Evolutionary conservation across 1,140 invertebrate genomes (phyloP), one percentile per base, ranked within the genome.

Genomic region (Dendrolimus punctatus): DNA sequence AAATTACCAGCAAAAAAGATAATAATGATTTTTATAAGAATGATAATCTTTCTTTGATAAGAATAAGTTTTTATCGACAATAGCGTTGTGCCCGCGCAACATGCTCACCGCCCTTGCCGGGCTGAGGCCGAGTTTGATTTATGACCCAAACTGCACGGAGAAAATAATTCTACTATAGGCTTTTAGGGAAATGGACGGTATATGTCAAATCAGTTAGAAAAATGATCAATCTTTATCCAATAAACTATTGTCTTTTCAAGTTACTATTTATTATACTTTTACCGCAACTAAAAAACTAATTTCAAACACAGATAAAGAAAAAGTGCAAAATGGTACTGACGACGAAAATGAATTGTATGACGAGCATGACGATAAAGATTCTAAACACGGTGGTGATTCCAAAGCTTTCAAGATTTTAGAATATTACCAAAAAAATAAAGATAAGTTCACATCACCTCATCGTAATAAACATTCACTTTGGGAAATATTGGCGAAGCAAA

Each of bases 321-420:
- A 61, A 4, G 23, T 49, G 6, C 66, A 74, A 47, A 65, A 68
- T n/a, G 56, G 57, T 38, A 63, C 59, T 4, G 73, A 80, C 8
- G 73, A 80, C 8, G 76, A 74, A 5, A n/a, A 23, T n/a, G 48
- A 40, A n/a, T 61, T 51, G 0, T 81, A 66, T 10, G 79, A 82
- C 36, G 77, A 82, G 10, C 75, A 75, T 39, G 74, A 72, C 43
- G 70, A 62, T 0, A 75, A 76, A 51, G 71, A 68, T 36, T 65
- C 70, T 4, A 80, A 73, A 59, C 66, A 71, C 7, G 44, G 49
- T 6, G 77, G 77, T 8, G 74, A 84, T 8, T 64, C 69, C 0
- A 84, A 84, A 70, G 72, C 69, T 0, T 73, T 76, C 47, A 78
- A 77, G 63, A 82, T 86, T 48, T 63, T 86, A 41, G 80, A 82